A percentile compares a stretch with the other conserved stretches of the same genome.
Evolutionary conservation across 1,140 invertebrate species (phyloP).

Genomic region (Diachasma alloeum): DNA sequence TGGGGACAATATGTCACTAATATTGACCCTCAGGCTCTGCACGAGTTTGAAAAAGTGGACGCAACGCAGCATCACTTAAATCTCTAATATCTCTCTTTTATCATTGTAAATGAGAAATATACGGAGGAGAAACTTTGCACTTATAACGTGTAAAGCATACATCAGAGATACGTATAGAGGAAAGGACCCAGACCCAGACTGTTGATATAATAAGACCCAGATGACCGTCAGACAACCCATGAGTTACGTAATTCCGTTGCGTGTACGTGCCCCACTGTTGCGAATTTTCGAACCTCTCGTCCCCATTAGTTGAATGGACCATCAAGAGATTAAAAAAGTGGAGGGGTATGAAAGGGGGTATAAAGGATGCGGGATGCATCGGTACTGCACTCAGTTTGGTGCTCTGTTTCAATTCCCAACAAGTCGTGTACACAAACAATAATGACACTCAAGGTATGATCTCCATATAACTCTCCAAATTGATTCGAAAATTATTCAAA

Average conservation of each 20-base stretch:
- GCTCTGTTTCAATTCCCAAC: background rate
- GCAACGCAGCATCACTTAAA: too few species aligned
- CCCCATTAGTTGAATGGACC: slow-evolving; percentile 4
- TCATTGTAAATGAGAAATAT: too few species aligned
- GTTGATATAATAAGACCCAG: background rate
- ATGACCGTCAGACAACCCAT: background rate
- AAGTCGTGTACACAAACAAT: background rate
- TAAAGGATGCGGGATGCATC: background rate
- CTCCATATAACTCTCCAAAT: too few species aligned
- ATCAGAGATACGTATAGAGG: background rate
- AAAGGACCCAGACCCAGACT: background rate
- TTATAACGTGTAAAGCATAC: background rate
- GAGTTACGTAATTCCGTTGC: background rate
- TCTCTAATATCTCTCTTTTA: too few species aligned
- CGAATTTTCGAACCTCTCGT: slow-evolving; percentile 7
- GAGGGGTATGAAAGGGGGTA: background rate
- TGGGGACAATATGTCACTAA: too few species aligned
- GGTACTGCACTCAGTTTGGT: background rate
- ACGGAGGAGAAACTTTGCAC: background rate
- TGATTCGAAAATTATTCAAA: too few species aligned
- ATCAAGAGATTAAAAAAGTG: background rate
- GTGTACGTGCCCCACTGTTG: background rate
- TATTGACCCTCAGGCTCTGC: too few species aligned
- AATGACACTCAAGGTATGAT: background rate
- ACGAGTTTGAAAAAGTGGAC: too few species aligned